These are phyloP conservation scores for Microctonus hyperodae DNA, from an alignment of 2,888 invertebrate genomes.

Conservation along the genomic window DNA sequence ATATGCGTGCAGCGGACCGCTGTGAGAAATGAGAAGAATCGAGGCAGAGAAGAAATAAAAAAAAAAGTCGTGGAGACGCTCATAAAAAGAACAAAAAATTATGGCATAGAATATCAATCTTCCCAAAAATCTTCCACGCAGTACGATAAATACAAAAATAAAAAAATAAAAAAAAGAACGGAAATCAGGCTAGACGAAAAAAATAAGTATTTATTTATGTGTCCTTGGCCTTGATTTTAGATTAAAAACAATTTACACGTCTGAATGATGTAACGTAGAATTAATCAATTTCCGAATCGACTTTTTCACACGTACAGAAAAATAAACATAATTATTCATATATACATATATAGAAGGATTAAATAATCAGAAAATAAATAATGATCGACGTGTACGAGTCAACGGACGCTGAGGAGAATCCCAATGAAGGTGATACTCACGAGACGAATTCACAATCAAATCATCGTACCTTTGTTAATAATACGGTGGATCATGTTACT, in stretches of 20 bases:
- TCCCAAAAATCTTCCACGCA: background rate
- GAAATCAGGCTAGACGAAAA: background rate
- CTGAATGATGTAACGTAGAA: background rate
- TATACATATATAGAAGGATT: background rate
- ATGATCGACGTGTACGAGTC: conserved; percentile 55
- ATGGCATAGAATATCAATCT: background rate
- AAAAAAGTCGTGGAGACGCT: conserved; percentile 16
- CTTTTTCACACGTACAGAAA: background rate
- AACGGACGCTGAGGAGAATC: conserved; percentile 43
- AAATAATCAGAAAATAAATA: conserved; percentile 24
- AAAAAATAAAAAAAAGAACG: background rate
- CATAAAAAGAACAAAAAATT: background rate
- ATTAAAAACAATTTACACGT: conserved; percentile 3
- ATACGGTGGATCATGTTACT: conserved; percentile 46
- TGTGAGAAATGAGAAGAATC: conserved; percentile 11
- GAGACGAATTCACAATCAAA: conserved; percentile 35
- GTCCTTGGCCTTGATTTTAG: conserved; percentile 17
- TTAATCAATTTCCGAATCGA: conserved; percentile 10
- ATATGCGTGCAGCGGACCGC: conserved; percentile 23
- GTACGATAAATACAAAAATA: background rate
- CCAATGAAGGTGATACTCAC: conserved; percentile 38
- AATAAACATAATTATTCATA: background rate
- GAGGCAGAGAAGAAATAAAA: conserved; percentile 9
- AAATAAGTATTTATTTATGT: background rate
- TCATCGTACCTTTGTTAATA: conserved; percentile 32